phyloP scores from a whole-genome alignment of 1,140 invertebrate species.

The Liolophura sinensis region DNA sequence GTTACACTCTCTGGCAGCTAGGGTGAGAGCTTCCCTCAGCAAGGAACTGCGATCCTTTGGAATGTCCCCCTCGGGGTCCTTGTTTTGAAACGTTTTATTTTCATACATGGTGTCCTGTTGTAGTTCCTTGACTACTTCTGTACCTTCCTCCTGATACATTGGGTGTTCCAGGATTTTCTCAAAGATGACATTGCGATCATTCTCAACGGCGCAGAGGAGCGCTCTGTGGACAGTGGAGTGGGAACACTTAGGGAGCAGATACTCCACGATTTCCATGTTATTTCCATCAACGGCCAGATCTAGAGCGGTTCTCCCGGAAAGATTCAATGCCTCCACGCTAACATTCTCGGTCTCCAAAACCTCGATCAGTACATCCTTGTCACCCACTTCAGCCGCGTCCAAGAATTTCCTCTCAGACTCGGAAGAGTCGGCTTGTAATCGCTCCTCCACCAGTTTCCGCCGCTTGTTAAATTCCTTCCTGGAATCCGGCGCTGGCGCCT shows the following conservation, averaged over 20 bases:
- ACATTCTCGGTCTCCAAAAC: conserved; percentile 27
- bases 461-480: not conserved
- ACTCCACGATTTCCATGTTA: conserved; percentile 29
- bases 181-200: conserved; percentile 22
- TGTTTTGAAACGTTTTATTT: no score
- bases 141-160: no score
- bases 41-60: conserved; percentile 11
- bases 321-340: conserved; percentile 31
- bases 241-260: conserved; percentile 24
- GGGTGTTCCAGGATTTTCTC: no score
- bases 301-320: conserved; percentile 35
- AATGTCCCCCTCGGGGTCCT: no score
- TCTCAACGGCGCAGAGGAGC: conserved; percentile 36
- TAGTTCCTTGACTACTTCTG: no score
- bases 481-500: no score
- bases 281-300: conserved; percentile 36
- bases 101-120: no score
- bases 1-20: conserved; percentile 63
- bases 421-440: conserved; percentile 28
- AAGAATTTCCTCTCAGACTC: conserved; percentile 34
- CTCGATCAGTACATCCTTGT: conserved; percentile 28
- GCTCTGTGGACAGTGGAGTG: conserved; percentile 30
- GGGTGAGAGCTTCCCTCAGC: conserved; percentile 61
- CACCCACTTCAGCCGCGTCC: conserved; percentile 35
- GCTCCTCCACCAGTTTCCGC: conserved; percentile 21